Base-by-base conservation (phyloP, 2,113 vertebrate genomes). In the Hiodon alosoides region DNA sequence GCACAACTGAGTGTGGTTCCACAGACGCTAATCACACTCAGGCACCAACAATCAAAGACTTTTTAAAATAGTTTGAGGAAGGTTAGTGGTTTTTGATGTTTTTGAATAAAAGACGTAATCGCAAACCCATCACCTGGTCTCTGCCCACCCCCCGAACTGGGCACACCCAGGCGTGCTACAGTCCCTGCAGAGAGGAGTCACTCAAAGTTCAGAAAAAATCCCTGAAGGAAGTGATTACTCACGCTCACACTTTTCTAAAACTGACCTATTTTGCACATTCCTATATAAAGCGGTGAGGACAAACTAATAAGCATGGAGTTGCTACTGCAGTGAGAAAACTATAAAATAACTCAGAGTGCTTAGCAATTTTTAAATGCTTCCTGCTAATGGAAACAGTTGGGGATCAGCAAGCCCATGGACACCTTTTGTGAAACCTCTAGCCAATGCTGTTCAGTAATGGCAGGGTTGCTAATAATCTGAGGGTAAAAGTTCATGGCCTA, bases 121-220 rank as follows among this genome's bases (percentile, higher is more conserved):
- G 31, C 31, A 31, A 31, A 31, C 31, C 31, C 31, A 31, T 31
- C 31, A 31, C 31, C 31, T 31, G 31, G 31, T 31, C 31, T 31
- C 31, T 31, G 31, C 2, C 31, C 31, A 31, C 31, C 31, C 31
- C 31, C 31, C 2, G 31, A 31, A 31, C 31, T 2, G 31, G 31
- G 31, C 31, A 31, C 31, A 31, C 31, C 31, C 31, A 31, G 31
- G 31, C 31, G 31, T 71, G n/a, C 53, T 16, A 67, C 17, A 60
- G 65, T 58, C 64, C 47, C 71, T 73, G 61, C 70, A 73, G 54
- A n/a, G 69, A 4, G 71, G 74, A 86, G 82, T 90, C 87, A 89
- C 75, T 78, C 77, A 89, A 81, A 90, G 89, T 89, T 89, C 86
- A 87, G 79, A 77, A 17, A 82, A 84, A 80, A 80, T 83, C 73